These are phyloP conservation scores for Metridium senile DNA, from an alignment of 92 coral and sea anemone genomes.

Conservation along the genomic window DNA sequence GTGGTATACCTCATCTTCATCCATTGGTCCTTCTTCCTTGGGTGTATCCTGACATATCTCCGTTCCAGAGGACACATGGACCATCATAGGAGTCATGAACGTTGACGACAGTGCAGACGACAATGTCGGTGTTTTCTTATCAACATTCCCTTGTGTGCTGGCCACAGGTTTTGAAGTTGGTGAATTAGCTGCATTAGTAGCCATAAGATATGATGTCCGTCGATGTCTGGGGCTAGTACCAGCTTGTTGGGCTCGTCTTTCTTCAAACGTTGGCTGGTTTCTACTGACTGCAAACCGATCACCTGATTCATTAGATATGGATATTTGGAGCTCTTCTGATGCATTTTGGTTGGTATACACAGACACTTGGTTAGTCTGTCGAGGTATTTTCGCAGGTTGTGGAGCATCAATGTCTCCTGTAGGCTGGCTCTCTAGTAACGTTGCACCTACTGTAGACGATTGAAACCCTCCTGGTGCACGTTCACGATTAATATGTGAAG, in stretches of 20 bases:
- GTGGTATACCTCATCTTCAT: conserved; percentile 54
- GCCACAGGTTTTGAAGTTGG: conserved; percentile 24
- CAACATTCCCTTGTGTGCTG: conserved; percentile 12
- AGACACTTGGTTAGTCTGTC: conserved; percentile 62
- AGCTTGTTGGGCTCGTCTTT: conserved; percentile 24
- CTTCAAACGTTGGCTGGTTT: conserved; percentile 26
- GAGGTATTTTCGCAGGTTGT: conserved; percentile 52
- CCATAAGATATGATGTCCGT: conserved; percentile 92
- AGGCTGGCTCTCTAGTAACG: conserved; percentile 73
- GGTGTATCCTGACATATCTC: conserved; percentile 58
- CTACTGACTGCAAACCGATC: conserved; percentile 10
- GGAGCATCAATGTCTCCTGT: conserved; percentile 23
- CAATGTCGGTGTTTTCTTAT: conserved; percentile 39
- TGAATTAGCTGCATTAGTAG: conserved; percentile 52
- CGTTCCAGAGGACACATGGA: conserved; percentile 73
- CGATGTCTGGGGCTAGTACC: conserved; percentile 64
- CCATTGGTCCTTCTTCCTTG: conserved; percentile 43
- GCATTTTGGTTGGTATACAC: conserved; percentile 47
- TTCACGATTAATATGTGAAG: conserved; percentile 62
- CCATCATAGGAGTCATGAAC: conserved; percentile 65
- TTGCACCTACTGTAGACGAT: conserved; percentile 76
- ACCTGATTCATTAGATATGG: conserved; percentile 5
- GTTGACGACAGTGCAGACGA: conserved; percentile 58
- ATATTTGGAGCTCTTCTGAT: conserved; percentile 16
- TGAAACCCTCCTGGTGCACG: conserved; percentile 43